A percentile compares a stretch with the other conserved stretches of the same genome.
These are phyloP conservation scores for Chinchilla lanigera DNA, from an alignment of 2,113 vertebrate genomes.

Conservation along the genomic window DNA sequence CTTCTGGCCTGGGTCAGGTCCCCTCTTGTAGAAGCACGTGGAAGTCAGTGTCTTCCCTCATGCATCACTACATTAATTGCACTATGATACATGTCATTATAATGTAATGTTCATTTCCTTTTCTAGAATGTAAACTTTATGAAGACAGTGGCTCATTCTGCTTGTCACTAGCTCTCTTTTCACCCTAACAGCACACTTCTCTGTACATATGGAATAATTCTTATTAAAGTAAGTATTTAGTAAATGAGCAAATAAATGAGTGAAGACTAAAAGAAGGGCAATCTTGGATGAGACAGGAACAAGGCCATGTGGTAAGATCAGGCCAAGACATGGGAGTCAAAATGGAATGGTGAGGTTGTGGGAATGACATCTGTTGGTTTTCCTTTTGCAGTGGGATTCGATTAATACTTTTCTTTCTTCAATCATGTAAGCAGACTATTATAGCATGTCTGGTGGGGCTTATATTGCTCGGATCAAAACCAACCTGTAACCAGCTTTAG, in stretches of 20 bases:
- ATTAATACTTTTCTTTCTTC: slow-evolving; percentile 70
- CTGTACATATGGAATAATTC: neutral
- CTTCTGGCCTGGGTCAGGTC: neutral
- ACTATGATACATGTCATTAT: neutral
- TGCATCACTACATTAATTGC: neutral
- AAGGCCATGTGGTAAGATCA: neutral
- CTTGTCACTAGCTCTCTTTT: neutral
- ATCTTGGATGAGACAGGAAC: neutral
- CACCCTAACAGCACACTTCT: neutral
- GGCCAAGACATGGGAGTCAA: neutral
- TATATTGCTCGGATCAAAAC: slow-evolving; percentile 39
- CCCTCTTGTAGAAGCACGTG: neutral
- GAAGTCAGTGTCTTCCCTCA: neutral
- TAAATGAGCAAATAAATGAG: neutral
- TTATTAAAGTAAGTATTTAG: neutral
- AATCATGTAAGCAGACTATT: slow-evolving; percentile 67
- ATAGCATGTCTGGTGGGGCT: slow-evolving; percentile 37
- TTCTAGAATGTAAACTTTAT: neutral
- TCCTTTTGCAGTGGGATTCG: slow-evolving; percentile 49
- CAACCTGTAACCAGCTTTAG: slow-evolving; percentile 59
- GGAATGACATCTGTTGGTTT: slow-evolving; percentile 45
- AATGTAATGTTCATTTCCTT: neutral
- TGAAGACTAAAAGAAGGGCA: slow-evolving; percentile 25
- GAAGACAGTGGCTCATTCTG: neutral
- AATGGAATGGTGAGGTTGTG: neutral